Evolutionary conservation across 2,113 vertebrate genomes (phyloP).

Genomic region (Tautogolabrus adspersus): DNA sequence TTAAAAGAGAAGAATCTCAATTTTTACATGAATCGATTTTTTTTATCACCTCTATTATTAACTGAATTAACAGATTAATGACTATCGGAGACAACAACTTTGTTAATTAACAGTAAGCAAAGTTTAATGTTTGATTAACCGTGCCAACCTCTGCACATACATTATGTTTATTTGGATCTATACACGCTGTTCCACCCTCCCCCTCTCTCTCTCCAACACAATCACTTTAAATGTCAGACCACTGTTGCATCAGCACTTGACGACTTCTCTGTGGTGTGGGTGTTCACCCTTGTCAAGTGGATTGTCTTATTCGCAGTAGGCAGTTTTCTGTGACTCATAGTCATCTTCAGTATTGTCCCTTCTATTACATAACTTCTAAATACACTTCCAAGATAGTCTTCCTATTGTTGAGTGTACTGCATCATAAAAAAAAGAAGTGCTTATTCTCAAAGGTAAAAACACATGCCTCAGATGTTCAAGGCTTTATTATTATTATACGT

Average conservation of each 20-base stretch:
- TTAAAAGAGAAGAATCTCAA: no score
- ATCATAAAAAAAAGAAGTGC: background rate
- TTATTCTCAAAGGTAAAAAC: background rate
- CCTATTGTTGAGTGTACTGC: background rate
- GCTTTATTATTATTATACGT: background rate
- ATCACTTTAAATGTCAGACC: background rate
- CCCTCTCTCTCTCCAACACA: background rate
- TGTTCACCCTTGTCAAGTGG: constrained; percentile 21
- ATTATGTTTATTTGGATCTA: background rate
- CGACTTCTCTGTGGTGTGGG: background rate
- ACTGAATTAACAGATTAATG: no score
- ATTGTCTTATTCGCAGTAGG: constrained; percentile 8
- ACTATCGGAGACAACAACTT: no score
- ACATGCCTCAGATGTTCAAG: background rate
- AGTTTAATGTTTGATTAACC: no score
- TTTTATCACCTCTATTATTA: no score
- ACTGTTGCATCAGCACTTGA: constrained; percentile 1
- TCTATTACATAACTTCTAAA: constrained; percentile 17
- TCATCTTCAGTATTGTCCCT: background rate
- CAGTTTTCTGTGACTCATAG: constrained; percentile 20
- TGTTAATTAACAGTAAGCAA: no score
- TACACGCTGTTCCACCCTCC: background rate
- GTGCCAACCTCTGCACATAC: background rate
- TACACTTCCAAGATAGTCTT: background rate
- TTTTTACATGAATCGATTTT: no score